Base-by-base conservation (phyloP, 2,888 invertebrate species). In the Orthosia gothica region DNA sequence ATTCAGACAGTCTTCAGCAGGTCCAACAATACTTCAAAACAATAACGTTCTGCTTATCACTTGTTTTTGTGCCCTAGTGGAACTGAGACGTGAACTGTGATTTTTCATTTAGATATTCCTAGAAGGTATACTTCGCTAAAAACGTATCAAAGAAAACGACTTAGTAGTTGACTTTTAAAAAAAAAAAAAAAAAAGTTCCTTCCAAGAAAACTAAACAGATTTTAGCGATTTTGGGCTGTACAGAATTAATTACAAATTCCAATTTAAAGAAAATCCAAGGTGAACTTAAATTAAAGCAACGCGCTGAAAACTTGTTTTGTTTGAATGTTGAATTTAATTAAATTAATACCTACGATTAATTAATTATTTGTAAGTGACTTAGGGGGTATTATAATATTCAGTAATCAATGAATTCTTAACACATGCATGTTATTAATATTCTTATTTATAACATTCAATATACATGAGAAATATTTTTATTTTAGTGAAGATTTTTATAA, bases 211-310 rank as follows among this genome's bases (percentile, higher is more conserved):
- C 12, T 65, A 23, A 67, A 54, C 54, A 71, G n/a, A 49, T 77
- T 71, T 65, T 0, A 16, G 11, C 18, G 15, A 76, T 59, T 63
- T 77, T 20, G 3, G 23, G 7, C 32, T 47, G 57, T 66, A 49
- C 40, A n/a, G 32, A 58, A 58, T 76, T 70, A 76, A 82, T 76
- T 76, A 76, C n/a, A 15, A 66, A 69, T 49, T 82, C 50, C 23
- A 26, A 58, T 82, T 45, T 62, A 7, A 50, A 3, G 15, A 49
- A 62, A 54, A 50, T 70, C 69, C 23, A 23, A 49, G 20, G 52
- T 52, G n/a, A 75, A 49, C 47, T 61, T 61, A 18, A 65, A 69
- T 54, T 18, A 65, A 68, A 68, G 57, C 13, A 12, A 26, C 32
- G 47, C 16, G 32, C 15, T 59, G 58, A 7, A 66, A 52, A 54